Evolutionary conservation across 1,140 invertebrate species (phyloP).

Genomic region (Hetaerina americana): DNA sequence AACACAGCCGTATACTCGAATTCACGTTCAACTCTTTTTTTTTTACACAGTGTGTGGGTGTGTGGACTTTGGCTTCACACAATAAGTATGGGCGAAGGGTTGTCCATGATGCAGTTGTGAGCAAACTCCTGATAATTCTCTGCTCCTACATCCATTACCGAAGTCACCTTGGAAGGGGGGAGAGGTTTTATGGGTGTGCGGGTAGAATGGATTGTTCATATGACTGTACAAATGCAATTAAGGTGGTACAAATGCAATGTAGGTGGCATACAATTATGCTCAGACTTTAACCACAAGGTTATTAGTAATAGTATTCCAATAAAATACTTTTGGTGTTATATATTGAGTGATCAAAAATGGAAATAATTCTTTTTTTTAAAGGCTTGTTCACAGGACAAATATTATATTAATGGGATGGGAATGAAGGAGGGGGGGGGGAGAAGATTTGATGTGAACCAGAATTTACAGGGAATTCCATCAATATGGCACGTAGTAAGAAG

Average conservation of each 20-base stretch:
- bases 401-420: background rate
- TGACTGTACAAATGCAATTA: background rate
- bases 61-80: background rate
- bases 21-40: background rate
- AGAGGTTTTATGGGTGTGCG: background rate
- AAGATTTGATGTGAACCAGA: background rate
- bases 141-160: background rate
- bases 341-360: background rate
- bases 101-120: background rate
- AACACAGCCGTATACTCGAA: background rate
- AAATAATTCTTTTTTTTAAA: background rate
- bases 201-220: background rate
- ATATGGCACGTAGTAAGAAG: background rate
- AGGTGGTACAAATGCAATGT: background rate
- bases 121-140: background rate
- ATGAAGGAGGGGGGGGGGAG: background rate
- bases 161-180: background rate
- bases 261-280: background rate
- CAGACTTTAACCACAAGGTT: too few species aligned
- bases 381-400: background rate
- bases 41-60: background rate
- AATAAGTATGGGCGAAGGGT: too few species aligned
- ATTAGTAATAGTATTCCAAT: too few species aligned
- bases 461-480: background rate
- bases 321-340: background rate